Percentiles rank a stretch among this genome's conserved stretches.
Conservation (phyloP, 2,113 vertebrate genomes). For the Acrocephalus kingi region DNA sequence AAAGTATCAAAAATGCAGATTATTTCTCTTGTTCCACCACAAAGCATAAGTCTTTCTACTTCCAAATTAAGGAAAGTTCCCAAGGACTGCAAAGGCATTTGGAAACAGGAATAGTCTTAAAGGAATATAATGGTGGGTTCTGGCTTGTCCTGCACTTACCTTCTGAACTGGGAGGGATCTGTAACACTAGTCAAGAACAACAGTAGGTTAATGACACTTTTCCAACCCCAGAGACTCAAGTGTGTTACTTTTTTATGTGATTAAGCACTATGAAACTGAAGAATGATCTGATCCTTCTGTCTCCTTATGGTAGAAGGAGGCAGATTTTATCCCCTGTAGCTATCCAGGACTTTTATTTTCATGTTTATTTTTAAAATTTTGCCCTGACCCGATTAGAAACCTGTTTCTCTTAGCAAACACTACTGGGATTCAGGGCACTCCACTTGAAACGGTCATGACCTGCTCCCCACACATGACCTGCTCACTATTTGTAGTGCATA, state of each 20-base stretch:
- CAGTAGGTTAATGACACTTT: not conserved
- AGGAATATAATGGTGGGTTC: not conserved
- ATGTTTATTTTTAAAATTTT: not conserved
- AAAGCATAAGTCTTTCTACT: not conserved
- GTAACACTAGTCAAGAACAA: not conserved
- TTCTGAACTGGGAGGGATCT: not conserved
- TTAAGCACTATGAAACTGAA: not conserved
- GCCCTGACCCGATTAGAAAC: not conserved
- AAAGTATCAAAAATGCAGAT: not conserved
- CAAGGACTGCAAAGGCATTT: not conserved
- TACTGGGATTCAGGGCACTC: not conserved
- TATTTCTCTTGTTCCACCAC: not conserved
- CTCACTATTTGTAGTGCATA: not conserved
- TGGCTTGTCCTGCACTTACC: not conserved
- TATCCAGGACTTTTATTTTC: not conserved
- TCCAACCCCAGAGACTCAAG: not conserved
- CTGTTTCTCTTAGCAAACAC: not conserved
- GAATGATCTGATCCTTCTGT: not conserved
- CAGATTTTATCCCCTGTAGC: not conserved
- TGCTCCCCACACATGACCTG: not conserved
- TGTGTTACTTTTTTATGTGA: not conserved
- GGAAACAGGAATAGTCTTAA: not conserved
- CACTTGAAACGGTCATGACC: not conserved
- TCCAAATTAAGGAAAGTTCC: not conserved
- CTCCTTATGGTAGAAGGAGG: not conserved